phyloP scores from a whole-genome alignment of 2,888 invertebrate genomes.

The Marronus borbonicus region DNA sequence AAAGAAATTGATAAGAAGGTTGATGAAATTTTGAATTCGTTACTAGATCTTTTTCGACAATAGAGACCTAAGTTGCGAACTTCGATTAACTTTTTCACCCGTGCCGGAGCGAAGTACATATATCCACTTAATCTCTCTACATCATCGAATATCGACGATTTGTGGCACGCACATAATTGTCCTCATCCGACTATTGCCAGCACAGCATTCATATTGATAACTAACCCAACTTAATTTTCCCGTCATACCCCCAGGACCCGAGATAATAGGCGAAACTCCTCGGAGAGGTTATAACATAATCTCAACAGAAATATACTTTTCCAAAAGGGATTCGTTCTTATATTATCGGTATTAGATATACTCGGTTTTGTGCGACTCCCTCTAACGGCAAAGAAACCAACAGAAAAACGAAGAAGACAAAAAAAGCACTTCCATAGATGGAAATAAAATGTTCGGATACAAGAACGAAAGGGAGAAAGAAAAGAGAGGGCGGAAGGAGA shows the following conservation, averaged over 20 bases:
- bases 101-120: too few species aligned
- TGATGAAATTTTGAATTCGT: too few species aligned
- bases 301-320: constrained; percentile 21
- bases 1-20: too few species aligned
- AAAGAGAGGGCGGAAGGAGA: not conserved
- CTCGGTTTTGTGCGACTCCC: not conserved
- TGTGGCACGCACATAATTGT: not conserved
- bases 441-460: constrained; percentile 29
- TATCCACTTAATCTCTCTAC: too few species aligned
- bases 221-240: constrained; percentile 31
- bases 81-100: too few species aligned
- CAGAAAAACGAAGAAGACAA: constrained; percentile 10
- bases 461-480: not conserved
- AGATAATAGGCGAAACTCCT: constrained; percentile 23
- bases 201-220: constrained; percentile 8
- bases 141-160: not conserved
- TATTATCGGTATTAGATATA: constrained; percentile 20
- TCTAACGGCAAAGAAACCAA: constrained; percentile 7
- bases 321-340: not conserved
- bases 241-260: constrained; percentile 9
- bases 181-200: not conserved
- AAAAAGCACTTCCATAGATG: constrained; percentile 26
- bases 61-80: too few species aligned
- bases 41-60: too few species aligned
- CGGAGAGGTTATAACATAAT: constrained; percentile 27